These are phyloP conservation scores for Pheosia tremula DNA, from an alignment of 2,888 invertebrate genomes.

Conservation along the genomic window DNA sequence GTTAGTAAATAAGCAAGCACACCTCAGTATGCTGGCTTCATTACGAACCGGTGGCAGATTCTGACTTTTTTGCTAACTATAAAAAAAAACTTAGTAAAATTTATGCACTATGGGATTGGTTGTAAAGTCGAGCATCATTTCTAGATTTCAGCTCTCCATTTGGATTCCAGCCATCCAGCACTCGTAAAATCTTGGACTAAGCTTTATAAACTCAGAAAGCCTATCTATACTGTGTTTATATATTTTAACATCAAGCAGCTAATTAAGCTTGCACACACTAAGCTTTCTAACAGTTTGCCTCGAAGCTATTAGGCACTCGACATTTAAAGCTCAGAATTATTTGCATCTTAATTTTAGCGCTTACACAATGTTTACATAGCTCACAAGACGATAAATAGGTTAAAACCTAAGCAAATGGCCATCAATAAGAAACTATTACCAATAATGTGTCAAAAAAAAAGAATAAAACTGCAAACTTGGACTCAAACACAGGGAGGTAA, in stretches of 20 bases:
- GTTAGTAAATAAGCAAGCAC: no score
- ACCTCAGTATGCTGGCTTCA: no score
- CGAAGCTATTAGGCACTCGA: constrained; percentile 3
- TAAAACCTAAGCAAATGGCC: constrained; percentile 28
- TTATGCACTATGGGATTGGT: no score
- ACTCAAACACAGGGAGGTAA: neutral
- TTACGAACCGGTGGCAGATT: no score
- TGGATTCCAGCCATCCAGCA: no score
- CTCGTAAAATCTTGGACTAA: no score
- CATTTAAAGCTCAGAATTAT: constrained; percentile 5
- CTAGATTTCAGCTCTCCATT: no score
- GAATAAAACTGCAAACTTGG: neutral
- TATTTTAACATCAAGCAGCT: neutral
- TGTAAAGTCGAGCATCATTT: no score
- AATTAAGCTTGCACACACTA: neutral
- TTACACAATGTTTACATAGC: constrained; percentile 17
- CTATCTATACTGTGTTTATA: neutral
- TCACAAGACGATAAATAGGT: constrained; percentile 27
- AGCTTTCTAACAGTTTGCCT: constrained; percentile 1
- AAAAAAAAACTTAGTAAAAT: no score
- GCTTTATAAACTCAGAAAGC: no score
- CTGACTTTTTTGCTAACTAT: no score
- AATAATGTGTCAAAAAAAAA: neutral
- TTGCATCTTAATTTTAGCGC: constrained; percentile 21
- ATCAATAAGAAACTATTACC: constrained; percentile 4